phyloP scores from a whole-genome alignment of 2,797 vertebrate species.

The Peromyscus aztecus region DNA sequence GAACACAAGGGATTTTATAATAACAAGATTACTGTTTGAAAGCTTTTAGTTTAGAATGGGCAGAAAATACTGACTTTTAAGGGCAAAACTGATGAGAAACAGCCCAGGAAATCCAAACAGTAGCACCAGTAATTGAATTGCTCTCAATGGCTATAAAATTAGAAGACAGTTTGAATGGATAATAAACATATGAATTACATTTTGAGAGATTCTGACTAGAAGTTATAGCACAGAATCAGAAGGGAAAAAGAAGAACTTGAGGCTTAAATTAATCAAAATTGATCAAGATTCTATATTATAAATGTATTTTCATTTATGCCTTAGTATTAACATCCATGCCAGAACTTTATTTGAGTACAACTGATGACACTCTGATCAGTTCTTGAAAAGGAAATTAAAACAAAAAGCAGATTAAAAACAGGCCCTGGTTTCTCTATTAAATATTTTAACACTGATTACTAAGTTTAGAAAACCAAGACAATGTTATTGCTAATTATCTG shows the following conservation, averaged over 20 bases:
- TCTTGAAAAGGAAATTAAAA: neutral
- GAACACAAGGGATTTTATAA: neutral
- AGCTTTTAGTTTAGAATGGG: slow-evolving; percentile 16
- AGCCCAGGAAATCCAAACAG: slow-evolving; percentile 8
- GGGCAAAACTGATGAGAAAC: slow-evolving; percentile 54
- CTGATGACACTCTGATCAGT: neutral
- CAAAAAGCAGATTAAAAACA: neutral
- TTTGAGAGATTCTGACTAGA: slow-evolving; percentile 39
- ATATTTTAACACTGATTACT: slow-evolving; percentile 5
- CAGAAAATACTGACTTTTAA: slow-evolving; percentile 13
- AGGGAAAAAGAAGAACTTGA: slow-evolving; percentile 6
- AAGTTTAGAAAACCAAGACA: slow-evolving; percentile 17
- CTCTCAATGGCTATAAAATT: slow-evolving; percentile 68
- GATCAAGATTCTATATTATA: neutral
- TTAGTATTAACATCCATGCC: slow-evolving; percentile 22
- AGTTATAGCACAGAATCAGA: slow-evolving; percentile 42
- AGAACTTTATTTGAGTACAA: neutral
- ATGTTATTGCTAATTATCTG: neutral
- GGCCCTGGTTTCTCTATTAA: neutral
- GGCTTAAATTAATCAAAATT: slow-evolving; percentile 66
- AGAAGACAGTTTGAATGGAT: slow-evolving; percentile 64
- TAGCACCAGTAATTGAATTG: slow-evolving; percentile 29
- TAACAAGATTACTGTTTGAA: slow-evolving; percentile 51
- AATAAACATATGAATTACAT: slow-evolving; percentile 70
- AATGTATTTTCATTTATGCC: slow-evolving; percentile 45